phyloP scores from a whole-genome alignment of 2,888 invertebrate genomes.

The Monopis laevigella region DNA sequence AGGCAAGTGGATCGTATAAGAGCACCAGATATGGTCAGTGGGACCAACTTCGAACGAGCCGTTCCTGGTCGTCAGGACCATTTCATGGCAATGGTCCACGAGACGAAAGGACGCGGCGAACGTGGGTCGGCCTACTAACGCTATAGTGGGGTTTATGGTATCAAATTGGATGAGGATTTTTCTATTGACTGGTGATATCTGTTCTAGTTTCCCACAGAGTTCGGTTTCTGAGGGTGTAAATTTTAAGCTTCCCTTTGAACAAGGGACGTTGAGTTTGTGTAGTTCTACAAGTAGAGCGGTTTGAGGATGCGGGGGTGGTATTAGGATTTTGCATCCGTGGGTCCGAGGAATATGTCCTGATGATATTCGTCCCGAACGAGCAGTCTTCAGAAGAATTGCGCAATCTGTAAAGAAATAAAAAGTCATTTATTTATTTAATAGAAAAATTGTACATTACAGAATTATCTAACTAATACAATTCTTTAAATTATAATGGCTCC shows the following conservation, averaged over 20 bases:
- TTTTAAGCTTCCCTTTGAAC: constrained; percentile 68
- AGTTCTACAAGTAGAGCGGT: constrained; percentile 73
- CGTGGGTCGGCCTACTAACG: constrained; percentile 70
- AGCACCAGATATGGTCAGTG: constrained; percentile 68
- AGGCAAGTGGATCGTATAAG: constrained; percentile 74
- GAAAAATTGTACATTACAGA: no score
- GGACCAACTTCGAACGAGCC: constrained; percentile 73
- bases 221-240: constrained; percentile 60
- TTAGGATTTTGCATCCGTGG: constrained; percentile 64
- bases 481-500: no score
- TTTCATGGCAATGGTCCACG: constrained; percentile 78
- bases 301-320: constrained; percentile 47
- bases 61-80: constrained; percentile 70
- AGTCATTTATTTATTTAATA: no score
- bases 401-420: constrained; percentile 65
- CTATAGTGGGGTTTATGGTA: constrained; percentile 61
- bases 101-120: constrained; percentile 73
- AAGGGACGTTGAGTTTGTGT: constrained; percentile 75
- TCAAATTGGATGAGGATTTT: constrained; percentile 63
- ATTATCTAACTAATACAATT: no score
- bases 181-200: constrained; percentile 67
- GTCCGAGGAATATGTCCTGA: constrained; percentile 61
- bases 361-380: constrained; percentile 53
- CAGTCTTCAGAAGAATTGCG: constrained; percentile 55
- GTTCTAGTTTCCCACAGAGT: constrained; percentile 77